These are phyloP conservation scores for Acrobasis consociella DNA, from an alignment of 2,888 invertebrate genomes.

Conservation along the genomic window DNA sequence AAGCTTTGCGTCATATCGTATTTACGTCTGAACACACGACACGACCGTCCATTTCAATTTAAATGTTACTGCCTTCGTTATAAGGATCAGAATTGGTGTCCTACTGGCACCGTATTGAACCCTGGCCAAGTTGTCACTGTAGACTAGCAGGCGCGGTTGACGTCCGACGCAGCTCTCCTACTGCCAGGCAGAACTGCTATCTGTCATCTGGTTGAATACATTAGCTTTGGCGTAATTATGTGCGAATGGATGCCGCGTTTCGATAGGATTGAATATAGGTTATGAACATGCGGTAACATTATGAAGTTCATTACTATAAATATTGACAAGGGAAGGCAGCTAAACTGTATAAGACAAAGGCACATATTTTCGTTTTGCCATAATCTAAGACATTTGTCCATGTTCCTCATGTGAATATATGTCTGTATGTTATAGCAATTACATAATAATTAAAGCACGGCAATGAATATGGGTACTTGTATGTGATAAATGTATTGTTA, in stretches of 20 bases:
- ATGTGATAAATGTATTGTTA: too few relatives aligned
- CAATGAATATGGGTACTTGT: too few relatives aligned
- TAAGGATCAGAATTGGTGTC: not conserved
- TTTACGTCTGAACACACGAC: conserved; percentile 32
- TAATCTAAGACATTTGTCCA: too few relatives aligned
- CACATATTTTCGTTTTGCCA: too few relatives aligned
- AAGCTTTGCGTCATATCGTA: conserved; percentile 42
- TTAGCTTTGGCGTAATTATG: not conserved
- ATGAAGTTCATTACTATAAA: not conserved
- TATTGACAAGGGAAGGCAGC: too few relatives aligned
- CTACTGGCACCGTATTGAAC: conserved; percentile 25
- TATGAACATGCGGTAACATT: not conserved
- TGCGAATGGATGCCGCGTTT: not conserved
- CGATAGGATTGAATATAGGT: not conserved
- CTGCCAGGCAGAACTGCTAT: conserved; percentile 34
- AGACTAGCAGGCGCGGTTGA: conserved; percentile 41
- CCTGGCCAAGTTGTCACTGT: conserved; percentile 32
- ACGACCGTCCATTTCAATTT: not conserved
- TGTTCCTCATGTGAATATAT: too few relatives aligned
- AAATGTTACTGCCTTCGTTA: not conserved
- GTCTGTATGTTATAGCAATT: too few relatives aligned
- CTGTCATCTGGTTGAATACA: not conserved
- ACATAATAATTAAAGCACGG: too few relatives aligned
- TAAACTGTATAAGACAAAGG: too few relatives aligned
- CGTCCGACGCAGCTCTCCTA: conserved; percentile 47